phyloP scores from a whole-genome alignment of 2,888 invertebrate species.

The Cosmia trapezina region DNA sequence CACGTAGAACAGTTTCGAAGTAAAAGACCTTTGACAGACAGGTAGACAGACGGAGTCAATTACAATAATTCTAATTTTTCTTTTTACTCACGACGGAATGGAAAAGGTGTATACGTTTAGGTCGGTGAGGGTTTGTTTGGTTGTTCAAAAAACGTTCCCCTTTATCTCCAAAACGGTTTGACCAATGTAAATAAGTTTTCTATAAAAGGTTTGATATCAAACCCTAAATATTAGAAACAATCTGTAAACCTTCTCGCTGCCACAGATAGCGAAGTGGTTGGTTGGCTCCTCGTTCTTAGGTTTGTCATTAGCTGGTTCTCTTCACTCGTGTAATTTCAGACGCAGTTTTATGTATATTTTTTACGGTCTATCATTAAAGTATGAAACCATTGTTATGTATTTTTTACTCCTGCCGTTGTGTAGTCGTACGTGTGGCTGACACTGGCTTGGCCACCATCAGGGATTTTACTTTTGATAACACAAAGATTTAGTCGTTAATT shows the following conservation, averaged over 20 bases:
- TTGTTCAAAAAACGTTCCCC: background rate
- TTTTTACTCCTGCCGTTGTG: conserved; percentile 23
- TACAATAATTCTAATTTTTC: background rate
- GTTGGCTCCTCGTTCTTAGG: background rate
- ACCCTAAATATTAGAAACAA: background rate
- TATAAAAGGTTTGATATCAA: background rate
- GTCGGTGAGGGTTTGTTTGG: background rate
- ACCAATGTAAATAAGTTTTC: background rate
- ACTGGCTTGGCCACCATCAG: too few species aligned
- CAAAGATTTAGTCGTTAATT: too few species aligned
- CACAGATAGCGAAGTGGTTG: background rate
- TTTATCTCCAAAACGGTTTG: background rate
- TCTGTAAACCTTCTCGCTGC: background rate
- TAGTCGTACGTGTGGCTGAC: too few species aligned
- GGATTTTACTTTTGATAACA: too few species aligned
- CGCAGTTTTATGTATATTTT: background rate
- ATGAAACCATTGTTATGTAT: background rate
- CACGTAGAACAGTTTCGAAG: background rate
- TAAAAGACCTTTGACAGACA: background rate
- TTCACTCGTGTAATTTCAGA: background rate
- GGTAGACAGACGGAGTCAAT: background rate
- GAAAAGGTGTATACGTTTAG: background rate
- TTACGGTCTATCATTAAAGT: too few species aligned
- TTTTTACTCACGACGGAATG: background rate
- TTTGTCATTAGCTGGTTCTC: background rate